Conservation (phyloP, 2,113 vertebrate species). For the Budorcas taxicolor region DNA sequence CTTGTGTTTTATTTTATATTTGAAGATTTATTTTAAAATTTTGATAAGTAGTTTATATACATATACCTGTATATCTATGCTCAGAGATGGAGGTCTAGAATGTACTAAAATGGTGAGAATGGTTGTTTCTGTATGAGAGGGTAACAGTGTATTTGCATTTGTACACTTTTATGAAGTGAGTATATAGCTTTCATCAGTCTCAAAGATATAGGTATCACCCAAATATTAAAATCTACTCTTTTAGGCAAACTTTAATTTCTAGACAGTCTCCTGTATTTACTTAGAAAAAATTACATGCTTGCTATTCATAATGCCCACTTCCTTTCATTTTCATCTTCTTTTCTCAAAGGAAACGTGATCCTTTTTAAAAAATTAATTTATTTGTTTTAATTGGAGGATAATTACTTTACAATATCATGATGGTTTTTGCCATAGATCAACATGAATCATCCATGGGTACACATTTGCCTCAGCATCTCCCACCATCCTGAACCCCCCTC, state of each 20-base stretch:
- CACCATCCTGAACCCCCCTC: neutral
- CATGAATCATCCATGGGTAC: neutral
- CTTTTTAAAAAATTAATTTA: neutral
- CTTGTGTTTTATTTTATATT: neutral
- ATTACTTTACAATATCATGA: neutral
- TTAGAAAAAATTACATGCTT: neutral
- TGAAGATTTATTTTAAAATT: neutral
- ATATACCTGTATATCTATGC: neutral
- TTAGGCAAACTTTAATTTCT: neutral
- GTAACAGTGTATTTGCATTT: neutral
- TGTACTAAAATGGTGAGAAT: neutral
- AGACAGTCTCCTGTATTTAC: neutral
- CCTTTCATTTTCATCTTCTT: neutral
- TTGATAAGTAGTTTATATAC: neutral
- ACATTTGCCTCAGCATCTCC: neutral
- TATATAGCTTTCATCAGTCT: neutral
- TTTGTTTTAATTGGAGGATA: neutral
- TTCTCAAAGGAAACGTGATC: neutral
- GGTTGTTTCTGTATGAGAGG: neutral
- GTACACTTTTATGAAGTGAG: neutral
- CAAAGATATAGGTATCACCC: neutral
- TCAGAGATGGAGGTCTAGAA: neutral
- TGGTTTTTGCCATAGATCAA: neutral
- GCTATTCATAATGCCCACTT: neutral
- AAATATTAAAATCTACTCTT: neutral